phyloP scores from a whole-genome alignment of 1,140 invertebrate genomes.

The Pissodes strobi region DNA sequence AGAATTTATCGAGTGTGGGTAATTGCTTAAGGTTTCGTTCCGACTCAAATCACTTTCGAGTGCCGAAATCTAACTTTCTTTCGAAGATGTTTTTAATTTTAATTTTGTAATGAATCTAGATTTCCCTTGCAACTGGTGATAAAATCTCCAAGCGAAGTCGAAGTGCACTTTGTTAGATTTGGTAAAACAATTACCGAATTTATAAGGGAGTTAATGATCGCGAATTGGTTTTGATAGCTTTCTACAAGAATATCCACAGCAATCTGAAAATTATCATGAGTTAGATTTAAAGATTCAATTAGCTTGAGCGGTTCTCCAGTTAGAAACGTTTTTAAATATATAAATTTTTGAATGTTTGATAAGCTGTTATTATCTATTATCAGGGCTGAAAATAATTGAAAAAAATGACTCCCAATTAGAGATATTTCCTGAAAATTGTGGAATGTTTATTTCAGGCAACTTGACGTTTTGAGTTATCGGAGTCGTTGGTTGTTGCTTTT shows the following conservation, averaged over 20 bases:
- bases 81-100: neutral
- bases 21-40: neutral
- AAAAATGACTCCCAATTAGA: neutral
- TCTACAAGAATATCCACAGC: neutral
- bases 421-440: neutral
- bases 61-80: conserved; percentile 2
- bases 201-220: neutral
- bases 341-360: neutral
- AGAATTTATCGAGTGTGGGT: neutral
- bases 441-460: neutral
- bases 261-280: neutral
- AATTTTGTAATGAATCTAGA: neutral
- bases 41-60: neutral
- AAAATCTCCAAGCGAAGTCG: neutral
- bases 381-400: neutral
- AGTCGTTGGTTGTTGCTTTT: neutral
- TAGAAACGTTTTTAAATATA: neutral
- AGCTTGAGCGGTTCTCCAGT: neutral
- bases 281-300: neutral
- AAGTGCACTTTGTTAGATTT: neutral
- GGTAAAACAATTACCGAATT: neutral
- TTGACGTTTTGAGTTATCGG: neutral
- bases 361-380: neutral
- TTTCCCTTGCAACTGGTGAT: neutral
- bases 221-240: neutral